Conservation (phyloP, 2,797 vertebrate genomes). For the Poecilia velifera region DNA sequence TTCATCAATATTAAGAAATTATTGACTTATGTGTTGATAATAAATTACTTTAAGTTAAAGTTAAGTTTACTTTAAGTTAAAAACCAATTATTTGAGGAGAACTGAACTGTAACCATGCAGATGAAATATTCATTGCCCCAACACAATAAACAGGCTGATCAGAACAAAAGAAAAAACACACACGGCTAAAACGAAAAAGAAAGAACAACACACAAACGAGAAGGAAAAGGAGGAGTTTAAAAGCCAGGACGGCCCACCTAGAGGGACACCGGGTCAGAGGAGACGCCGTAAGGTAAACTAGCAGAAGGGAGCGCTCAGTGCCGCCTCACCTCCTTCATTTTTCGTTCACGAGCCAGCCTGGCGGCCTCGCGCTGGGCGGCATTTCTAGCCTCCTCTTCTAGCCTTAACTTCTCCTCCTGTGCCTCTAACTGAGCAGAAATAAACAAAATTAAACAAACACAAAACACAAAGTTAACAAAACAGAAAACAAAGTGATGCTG, state of each 20-base stretch:
- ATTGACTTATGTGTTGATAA: too few relatives aligned
- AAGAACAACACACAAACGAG: neutral
- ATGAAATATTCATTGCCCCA: too few relatives aligned
- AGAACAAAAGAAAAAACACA: constrained; percentile 10
- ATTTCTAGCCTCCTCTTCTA: constrained; percentile 99
- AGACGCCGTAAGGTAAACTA: constrained; percentile 50
- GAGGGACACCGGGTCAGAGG: constrained; percentile 40
- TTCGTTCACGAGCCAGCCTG: constrained; percentile 93
- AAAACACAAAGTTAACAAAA: constrained; percentile 68
- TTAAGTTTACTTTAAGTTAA: neutral
- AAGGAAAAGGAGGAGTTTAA: constrained; percentile 13
- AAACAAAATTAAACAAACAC: constrained; percentile 85
- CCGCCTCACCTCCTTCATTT: constrained; percentile 96
- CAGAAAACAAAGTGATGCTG: constrained; percentile 67
- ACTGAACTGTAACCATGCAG: neutral
- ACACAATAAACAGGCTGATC: neutral
- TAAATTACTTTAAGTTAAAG: too few relatives aligned
- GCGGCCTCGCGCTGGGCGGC: constrained; percentile 94
- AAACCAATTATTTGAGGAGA: neutral
- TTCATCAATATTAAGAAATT: too few relatives aligned
- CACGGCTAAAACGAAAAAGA: neutral
- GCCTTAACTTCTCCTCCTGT: constrained; percentile 99
- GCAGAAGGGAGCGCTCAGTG: constrained; percentile 75
- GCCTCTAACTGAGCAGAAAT: constrained; percentile 97
- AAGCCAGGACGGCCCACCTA: constrained; percentile 25